Base-by-base conservation (phyloP, 2,888 invertebrate species). In the Sialis lutaria region DNA sequence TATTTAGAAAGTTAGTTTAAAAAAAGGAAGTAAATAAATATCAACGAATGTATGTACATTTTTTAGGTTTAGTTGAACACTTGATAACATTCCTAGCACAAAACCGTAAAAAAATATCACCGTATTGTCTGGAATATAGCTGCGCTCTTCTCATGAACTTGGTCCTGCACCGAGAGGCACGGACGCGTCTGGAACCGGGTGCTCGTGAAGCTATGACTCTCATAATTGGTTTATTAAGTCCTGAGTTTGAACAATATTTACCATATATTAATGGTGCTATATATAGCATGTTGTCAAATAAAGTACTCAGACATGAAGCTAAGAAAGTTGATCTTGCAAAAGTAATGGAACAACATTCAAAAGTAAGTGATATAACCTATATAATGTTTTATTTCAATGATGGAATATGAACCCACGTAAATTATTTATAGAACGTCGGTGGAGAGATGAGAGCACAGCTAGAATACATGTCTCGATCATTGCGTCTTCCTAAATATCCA, bases 111-210 rank as follows among this genome's bases (percentile, higher is more conserved):
- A 41, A 10, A 5, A n/a, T 41, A 43, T 64, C 66, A 42, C 63
- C 68, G 1, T 81, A 81, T 57, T 69, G 74, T 40, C 64, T 79
- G 52, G 78, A 79, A 57, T 79, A 78, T 55, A 68, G 74, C n/a
- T 70, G 74, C 6, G 79, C 80, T 5, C 64, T 82, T 8, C 64
- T 80, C 22, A 79, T 80, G 75, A 82, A 81, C 58, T 62, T 82
- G 6, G 78, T 77, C 52, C 64, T 81, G 34, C 70, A 77, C 53
- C 65, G 68, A 30, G 64, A 70, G 50, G 75, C 75, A 5, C 53
- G 55, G 46, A 45, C 51, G 10, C 49, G 53, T n/a, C 52, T 57
- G 40, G 54, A 52, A 10, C 46, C 51, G 30, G 52, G 54, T 42
- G 52, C 57, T 13, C 49, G 49, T 8, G 55, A 56, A 34, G 53